Evolutionary conservation across 37 sponge, comb jelly and placozoan species (phyloP).

Genomic region (Petrosia ficiformis): DNA sequence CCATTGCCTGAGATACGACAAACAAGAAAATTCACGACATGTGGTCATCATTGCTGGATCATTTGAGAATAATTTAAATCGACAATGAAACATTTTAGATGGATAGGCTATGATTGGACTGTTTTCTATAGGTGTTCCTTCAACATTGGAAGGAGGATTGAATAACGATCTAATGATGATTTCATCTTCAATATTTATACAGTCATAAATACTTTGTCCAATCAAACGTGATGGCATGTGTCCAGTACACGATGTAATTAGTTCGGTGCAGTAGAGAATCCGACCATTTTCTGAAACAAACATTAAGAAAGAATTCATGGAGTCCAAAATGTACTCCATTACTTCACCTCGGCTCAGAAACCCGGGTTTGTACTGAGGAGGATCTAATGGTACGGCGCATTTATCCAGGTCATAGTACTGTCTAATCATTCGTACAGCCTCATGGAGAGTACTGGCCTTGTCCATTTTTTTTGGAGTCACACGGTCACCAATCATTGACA

Average conservation of each 20-base stretch:
- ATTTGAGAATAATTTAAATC: constrained; percentile 18
- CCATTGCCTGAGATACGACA: constrained; percentile 49
- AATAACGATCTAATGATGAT: constrained; percentile 1
- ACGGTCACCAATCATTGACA: constrained; percentile 47
- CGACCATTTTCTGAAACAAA: constrained; percentile 49
- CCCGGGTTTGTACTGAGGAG: neutral
- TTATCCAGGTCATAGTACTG: constrained; percentile 36
- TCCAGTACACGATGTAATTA: constrained; percentile 44
- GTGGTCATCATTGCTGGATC: neutral
- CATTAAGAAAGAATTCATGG: constrained; percentile 46
- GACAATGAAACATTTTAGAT: neutral
- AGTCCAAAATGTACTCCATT: constrained; percentile 29
- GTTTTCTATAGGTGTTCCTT: neutral
- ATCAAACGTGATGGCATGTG: constrained; percentile 32
- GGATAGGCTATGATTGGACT: constrained; percentile 32
- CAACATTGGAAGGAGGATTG: neutral
- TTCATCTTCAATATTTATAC: constrained; percentile 29
- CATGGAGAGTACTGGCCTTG: constrained; percentile 48
- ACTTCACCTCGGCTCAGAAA: constrained; percentile 10
- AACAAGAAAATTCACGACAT: constrained; percentile 11
- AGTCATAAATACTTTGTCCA: constrained; percentile 50
- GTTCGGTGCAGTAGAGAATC: constrained; percentile 53
- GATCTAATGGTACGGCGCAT: neutral
- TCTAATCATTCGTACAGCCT: constrained; percentile 32
- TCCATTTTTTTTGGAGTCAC: constrained; percentile 53